Percentiles rank a stretch among this genome's conserved stretches.
These are phyloP conservation scores for Pithecia hirsuta DNA, from an alignment of 2,797 vertebrate species.

Conservation along the genomic window DNA sequence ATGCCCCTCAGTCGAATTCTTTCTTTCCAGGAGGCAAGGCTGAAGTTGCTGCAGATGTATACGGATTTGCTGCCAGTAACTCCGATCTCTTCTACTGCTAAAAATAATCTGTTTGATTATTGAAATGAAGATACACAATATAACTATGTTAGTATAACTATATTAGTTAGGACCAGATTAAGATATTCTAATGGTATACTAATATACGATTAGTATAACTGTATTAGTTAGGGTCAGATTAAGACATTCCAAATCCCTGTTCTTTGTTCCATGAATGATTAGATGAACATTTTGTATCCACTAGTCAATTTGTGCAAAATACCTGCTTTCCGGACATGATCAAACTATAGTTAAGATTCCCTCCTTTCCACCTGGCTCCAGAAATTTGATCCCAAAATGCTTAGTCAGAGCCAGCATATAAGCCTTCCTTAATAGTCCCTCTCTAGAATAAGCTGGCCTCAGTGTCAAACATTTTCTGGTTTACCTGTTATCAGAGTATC, in stretches of 20 bases:
- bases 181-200: no score
- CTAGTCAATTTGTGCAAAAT: neutral
- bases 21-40: no score
- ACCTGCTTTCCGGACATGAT: neutral
- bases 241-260: neutral
- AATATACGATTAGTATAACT: no score
- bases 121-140: neutral
- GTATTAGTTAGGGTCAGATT: neutral
- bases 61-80: neutral
- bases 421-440: neutral
- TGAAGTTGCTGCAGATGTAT: neutral
- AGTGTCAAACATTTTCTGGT: neutral
- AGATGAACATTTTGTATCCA: neutral
- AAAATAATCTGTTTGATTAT: neutral
- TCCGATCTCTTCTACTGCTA: neutral
- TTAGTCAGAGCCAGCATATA: neutral
- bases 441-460: neutral
- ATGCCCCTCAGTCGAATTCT: no score
- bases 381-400: neutral
- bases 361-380: neutral
- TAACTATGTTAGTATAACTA: neutral
- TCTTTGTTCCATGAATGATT: no score
- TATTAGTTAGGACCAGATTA: no score
- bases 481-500: neutral
- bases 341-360: neutral